Conservation (phyloP, 2,113 vertebrate species). For the Tenebrosternarchus preto region DNA sequence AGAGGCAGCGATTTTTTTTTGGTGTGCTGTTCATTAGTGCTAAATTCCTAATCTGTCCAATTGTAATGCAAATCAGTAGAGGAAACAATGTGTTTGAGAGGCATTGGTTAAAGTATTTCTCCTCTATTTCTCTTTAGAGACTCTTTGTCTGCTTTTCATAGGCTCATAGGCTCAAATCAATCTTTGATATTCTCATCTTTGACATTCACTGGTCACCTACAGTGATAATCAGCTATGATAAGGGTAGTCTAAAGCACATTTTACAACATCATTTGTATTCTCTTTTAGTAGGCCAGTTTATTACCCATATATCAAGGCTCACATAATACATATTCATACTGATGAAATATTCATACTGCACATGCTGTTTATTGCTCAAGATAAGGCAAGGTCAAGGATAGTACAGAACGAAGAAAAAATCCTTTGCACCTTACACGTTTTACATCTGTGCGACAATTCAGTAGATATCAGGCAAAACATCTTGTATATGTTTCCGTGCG, state of each 20-base stretch:
- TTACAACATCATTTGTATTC: constrained; percentile 28
- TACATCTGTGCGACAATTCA: background rate
- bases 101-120: background rate
- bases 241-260: background rate
- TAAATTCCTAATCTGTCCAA: constrained; percentile 1
- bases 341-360: constrained; percentile 39
- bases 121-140: background rate
- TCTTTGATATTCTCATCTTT: constrained; percentile 22
- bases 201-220: constrained; percentile 1
- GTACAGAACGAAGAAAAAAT: constrained; percentile 3
- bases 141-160: no score
- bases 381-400: constrained; percentile 26
- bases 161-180: background rate
- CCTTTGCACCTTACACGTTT: constrained; percentile 6
- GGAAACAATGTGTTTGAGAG: background rate
- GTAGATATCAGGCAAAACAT: background rate
- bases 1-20: constrained; percentile 13
- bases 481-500: background rate
- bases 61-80: constrained; percentile 30
- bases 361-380: constrained; percentile 34
- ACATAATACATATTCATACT: constrained; percentile 28
- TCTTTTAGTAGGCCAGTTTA: constrained; percentile 38
- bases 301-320: constrained; percentile 27
- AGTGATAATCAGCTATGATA: background rate
- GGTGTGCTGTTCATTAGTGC: constrained; percentile 13